Base-by-base conservation (phyloP, 2,888 invertebrate genomes). In the Drosophila dives region DNA sequence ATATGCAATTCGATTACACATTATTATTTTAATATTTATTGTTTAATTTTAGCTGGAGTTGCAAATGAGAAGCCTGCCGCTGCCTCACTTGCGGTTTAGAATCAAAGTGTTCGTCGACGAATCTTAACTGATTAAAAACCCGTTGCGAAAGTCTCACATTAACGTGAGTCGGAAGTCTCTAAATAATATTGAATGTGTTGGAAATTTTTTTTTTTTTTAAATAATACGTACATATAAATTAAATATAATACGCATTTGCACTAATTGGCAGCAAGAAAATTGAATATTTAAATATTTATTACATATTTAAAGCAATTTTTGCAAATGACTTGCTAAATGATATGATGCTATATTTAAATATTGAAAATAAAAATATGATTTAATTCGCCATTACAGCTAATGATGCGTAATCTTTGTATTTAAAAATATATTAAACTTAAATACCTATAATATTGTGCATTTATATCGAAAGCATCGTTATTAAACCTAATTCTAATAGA, bases 81-180 rank as follows among this genome's bases (percentile, higher is more conserved):
- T 15, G 20, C 53, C 20, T 2, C 15, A 20, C 11, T 6, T 2
- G 3, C 12, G 20, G 7, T n/a, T 55, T 10, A 33, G 58, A 66
- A 33, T 56, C 65, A 65, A 29, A 50, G 3, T 33, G 23, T 20
- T 50, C n/a, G 4, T 23, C 15, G 45, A 17, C 45, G 20, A 49
- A 26, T 36, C 38, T n/a, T 26, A 56, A 58, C 34, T 58, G 34
- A 49, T 55, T 2, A 7, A 26, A 55, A 55, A 62, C 50, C 38
- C n/a, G 15, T 59, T 33, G 66, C 72, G 76, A 73, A 76, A 76
- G 55, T n/a, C 36, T 23, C 70, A 17, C 62, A 50, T 56, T 53
- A 42, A 58, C 38, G 8, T 33, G 51, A 20, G 29, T 0, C 77
- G 76, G 76, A 76, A 76, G 76, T 75, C 40, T 15, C 34, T 45